Base-by-base conservation (phyloP, 2,888 invertebrate genomes). In the Mechanitis messenoides region DNA sequence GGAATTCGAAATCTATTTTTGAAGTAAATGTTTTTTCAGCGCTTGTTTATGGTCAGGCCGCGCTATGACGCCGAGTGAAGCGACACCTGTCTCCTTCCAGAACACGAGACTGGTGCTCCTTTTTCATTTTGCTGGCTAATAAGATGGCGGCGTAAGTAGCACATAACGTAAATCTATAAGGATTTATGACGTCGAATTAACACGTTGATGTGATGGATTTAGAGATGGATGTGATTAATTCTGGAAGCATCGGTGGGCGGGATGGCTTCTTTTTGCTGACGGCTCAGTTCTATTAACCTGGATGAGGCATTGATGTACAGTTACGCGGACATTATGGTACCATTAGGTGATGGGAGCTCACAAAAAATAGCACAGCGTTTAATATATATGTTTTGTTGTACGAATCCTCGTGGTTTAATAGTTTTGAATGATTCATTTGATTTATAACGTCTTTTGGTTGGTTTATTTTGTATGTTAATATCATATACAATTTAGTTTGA, bases 1-100 rank as follows among this genome's bases (percentile, higher is more conserved):
- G 85, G 87, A 89, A 87, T 89, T 86, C 81, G 81, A 88, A 88
- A 84, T 85, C 87, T 88, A 89, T 89, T 89, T 89, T 87, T 77
- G 87, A 86, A 83, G 84, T 85, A 86, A 85, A 85, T 84, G 80
- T 86, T 89, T 89, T 90, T 89, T 85, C 87, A 87, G 86, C 74
- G 74, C 77, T 77, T 76, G 83, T 82, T 83, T 81, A 83, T 76
- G 78, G 79, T 72, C 73, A 71, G 77, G 73, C 72, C 70, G 68
- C 63, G 71, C 73, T 75, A 79, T 70, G 74, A 73, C 69, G 76
- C 78, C 76, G 74, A 76, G 75, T 76, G 69, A 66, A 74, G 79
- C 73, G 83, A 83, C 85, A 84, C 80, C 76, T 82, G 84, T 81
- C 65, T 60, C 78, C 69, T 73, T 70, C 65, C 71, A 58, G 65